These are phyloP conservation scores for Anguilla japonica DNA, from an alignment of 2,113 vertebrate species.

Conservation along the genomic window DNA sequence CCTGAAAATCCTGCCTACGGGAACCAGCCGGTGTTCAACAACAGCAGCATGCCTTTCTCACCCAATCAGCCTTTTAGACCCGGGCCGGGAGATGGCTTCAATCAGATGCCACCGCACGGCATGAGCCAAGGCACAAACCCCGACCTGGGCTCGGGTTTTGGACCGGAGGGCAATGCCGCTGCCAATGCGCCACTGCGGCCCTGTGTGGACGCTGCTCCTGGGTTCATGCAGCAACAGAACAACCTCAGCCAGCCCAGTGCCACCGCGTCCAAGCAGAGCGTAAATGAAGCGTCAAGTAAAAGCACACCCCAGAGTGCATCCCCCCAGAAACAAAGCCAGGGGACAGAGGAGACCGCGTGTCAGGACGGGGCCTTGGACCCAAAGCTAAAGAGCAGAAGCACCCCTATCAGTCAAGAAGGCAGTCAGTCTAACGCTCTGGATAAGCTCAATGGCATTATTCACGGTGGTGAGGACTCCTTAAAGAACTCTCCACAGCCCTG, in stretches of 20 bases:
- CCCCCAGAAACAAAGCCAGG: constrained; percentile 64
- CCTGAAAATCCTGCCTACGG: constrained; percentile 67
- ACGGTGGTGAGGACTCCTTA: constrained; percentile 64
- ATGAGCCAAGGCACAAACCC: constrained; percentile 64
- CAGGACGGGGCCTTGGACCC: constrained; percentile 62
- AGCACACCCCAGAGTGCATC: constrained; percentile 53
- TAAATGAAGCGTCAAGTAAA: constrained; percentile 62
- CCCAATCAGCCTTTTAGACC: constrained; percentile 74
- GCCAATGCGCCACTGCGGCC: constrained; percentile 54
- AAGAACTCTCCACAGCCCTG: constrained; percentile 64
- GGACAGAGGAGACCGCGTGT: constrained; percentile 62
- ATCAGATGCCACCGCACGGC: constrained; percentile 60
- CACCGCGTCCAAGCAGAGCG: constrained; percentile 66
- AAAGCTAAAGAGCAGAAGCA: constrained; percentile 60
- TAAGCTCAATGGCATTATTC: constrained; percentile 59
- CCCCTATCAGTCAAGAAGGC: constrained; percentile 55
- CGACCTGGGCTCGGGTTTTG: constrained; percentile 63
- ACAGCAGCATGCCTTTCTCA: constrained; percentile 64
- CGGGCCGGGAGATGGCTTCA: constrained; percentile 68
- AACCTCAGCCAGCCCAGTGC: constrained; percentile 65
- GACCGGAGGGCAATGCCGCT: constrained; percentile 62
- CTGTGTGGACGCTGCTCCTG: constrained; percentile 61
- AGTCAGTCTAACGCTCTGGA: constrained; percentile 61
- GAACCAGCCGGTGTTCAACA: constrained; percentile 66
- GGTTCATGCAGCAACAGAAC: constrained; percentile 65